Percentiles rank a stretch among this genome's conserved stretches.
These are phyloP conservation scores for Polydrusus pterygomalis DNA, from an alignment of 2,888 invertebrate species.

Conservation along the genomic window DNA sequence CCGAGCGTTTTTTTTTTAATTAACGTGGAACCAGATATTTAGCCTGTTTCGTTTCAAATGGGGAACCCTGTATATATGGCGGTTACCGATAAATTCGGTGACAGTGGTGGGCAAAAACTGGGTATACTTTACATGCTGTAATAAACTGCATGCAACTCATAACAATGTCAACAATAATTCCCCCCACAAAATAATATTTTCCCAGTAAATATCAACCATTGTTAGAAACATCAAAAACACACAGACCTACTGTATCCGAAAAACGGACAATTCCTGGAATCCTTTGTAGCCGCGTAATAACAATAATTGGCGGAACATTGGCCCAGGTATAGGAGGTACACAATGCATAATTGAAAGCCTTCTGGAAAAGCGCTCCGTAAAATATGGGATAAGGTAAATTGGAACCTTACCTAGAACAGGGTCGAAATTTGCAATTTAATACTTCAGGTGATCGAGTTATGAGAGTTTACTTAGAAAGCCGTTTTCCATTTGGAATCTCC, in stretches of 20 bases:
- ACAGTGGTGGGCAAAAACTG: too few species aligned
- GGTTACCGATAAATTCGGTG: too few species aligned
- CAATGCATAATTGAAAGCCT: slow-evolving; percentile 18
- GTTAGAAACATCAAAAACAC: background rate
- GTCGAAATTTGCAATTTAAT: slow-evolving; percentile 23
- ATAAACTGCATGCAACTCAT: too few species aligned
- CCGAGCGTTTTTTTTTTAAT: too few species aligned
- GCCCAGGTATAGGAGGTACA: slow-evolving; percentile 14
- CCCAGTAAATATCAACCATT: too few species aligned
- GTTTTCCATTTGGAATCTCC: background rate
- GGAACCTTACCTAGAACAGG: background rate
- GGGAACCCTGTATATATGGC: too few species aligned
- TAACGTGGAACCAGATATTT: too few species aligned
- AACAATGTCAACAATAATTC: too few species aligned
- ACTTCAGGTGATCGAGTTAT: slow-evolving; percentile 3
- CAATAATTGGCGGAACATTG: too few species aligned
- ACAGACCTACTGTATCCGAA: background rate
- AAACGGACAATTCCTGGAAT: slow-evolving; percentile 15
- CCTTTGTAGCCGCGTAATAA: background rate
- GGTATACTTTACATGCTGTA: too few species aligned
- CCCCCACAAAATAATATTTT: too few species aligned
- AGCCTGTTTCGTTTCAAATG: too few species aligned
- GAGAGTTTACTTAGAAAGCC: slow-evolving; percentile 7
- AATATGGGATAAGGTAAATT: background rate
- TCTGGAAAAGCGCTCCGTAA: slow-evolving; percentile 7